These are phyloP conservation scores for Dendronephthya gigantea DNA, from an alignment of 64 coral and sea anemone genomes.

Conservation along the genomic window DNA sequence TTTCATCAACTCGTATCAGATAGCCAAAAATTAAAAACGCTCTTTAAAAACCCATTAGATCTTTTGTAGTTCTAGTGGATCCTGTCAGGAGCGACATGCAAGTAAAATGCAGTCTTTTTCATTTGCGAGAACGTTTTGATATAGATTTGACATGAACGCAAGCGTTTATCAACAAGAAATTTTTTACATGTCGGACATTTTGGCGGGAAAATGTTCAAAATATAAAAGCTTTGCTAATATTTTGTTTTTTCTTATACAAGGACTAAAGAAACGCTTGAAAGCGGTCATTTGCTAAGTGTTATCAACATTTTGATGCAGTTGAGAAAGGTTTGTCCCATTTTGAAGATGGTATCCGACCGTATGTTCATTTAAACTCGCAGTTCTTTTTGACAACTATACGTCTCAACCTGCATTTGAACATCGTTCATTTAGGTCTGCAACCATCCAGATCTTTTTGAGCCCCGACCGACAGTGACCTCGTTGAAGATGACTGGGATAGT, in stretches of 20 bases:
- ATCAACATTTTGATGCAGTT: slow-evolving; percentile 98
- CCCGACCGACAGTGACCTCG: slow-evolving; percentile 76
- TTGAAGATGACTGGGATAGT: slow-evolving; percentile 49
- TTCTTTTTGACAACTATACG: not conserved
- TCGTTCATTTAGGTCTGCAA: slow-evolving; percentile 61
- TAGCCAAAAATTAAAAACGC: slow-evolving; percentile 4
- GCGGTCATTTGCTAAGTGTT: slow-evolving; percentile 91
- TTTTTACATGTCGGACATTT: too few relatives aligned
- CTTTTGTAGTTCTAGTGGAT: slow-evolving; percentile 14
- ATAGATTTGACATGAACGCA: too few relatives aligned
- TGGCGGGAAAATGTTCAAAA: too few relatives aligned
- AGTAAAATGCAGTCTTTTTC: too few relatives aligned
- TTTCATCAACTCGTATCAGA: not conserved
- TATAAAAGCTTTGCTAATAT: not conserved
- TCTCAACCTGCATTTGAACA: not conserved
- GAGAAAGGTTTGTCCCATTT: too few relatives aligned
- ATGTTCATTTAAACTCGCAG: not conserved
- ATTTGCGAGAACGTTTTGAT: too few relatives aligned
- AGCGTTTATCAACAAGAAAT: too few relatives aligned
- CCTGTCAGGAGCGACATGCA: slow-evolving; percentile 26
- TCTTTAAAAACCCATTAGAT: slow-evolving; percentile 39
- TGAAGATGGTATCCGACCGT: too few relatives aligned
- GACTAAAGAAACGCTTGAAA: slow-evolving; percentile 93
- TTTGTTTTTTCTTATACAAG: slow-evolving; percentile 32
- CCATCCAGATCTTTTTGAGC: slow-evolving; percentile 95